These are phyloP conservation scores for Oxyscelio sp. DNA, from an alignment of 2,888 invertebrate genomes.

Conservation along the genomic window DNA sequence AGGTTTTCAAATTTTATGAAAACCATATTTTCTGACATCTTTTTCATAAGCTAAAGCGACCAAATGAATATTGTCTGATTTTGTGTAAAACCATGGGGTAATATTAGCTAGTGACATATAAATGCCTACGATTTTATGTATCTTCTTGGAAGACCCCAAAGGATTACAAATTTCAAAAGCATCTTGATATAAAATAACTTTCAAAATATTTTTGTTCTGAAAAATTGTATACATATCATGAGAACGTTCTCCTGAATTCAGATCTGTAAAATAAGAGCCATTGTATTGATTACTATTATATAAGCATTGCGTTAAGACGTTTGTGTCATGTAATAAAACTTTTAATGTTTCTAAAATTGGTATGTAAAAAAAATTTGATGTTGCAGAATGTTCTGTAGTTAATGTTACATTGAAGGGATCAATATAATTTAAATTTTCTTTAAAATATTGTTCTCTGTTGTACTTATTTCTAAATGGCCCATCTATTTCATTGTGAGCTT, in stretches of 20 bases:
- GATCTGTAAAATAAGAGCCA: constrained; percentile 1
- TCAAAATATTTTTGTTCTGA: constrained; percentile 5
- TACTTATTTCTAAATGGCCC: constrained; percentile 18
- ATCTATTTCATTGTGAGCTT: constrained; percentile 32
- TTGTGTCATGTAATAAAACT: constrained; percentile 15
- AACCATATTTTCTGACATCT: constrained; percentile 44
- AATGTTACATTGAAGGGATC: constrained; percentile 8
- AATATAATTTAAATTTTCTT: constrained; percentile 34
- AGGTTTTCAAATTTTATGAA: constrained; percentile 51
- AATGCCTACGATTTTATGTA: constrained; percentile 19
- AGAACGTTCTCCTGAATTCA: constrained; percentile 2
- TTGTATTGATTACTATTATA: constrained; percentile 12
- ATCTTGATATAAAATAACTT: constrained; percentile 9
- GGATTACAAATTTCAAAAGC: too few relatives aligned
- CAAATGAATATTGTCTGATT: too few relatives aligned
- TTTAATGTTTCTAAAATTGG: constrained; percentile 27
- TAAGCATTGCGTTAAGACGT: constrained; percentile 27
- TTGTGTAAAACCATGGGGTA: constrained; percentile 8
- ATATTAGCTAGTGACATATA: constrained; percentile 11
- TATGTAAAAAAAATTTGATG: constrained; percentile 32
- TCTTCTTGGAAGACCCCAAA: not conserved
- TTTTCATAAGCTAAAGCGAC: constrained; percentile 60
- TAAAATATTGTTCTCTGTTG: constrained; percentile 18
- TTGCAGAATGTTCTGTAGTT: not conserved
- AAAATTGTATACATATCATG: not conserved